A percentile compares a stretch with the other conserved stretches of the same genome.
These are phyloP conservation scores for Drosophila austrosaltans DNA, from an alignment of 2,888 invertebrate species.

Conservation along the genomic window DNA sequence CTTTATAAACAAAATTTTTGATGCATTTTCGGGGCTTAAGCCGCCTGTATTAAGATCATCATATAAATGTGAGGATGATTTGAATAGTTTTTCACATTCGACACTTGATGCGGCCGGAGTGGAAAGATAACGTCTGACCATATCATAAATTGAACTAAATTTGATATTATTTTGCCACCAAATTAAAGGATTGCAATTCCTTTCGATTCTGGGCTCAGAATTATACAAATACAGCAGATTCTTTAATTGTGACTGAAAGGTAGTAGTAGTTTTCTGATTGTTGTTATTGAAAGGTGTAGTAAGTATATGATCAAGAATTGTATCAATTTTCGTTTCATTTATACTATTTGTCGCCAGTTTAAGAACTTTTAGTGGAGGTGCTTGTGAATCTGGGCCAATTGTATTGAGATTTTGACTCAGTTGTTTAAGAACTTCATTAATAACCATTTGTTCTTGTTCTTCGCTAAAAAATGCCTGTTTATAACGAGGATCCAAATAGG, in stretches of 20 bases:
- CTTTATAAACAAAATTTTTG: slow-evolving; percentile 61
- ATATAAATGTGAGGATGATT: slow-evolving; percentile 43
- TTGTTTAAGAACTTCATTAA: slow-evolving; percentile 47
- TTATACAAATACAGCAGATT: slow-evolving; percentile 61
- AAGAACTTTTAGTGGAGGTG: slow-evolving; percentile 6
- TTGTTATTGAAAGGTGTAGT: slow-evolving; percentile 24
- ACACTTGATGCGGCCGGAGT: slow-evolving; percentile 53
- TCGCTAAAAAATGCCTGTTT: slow-evolving; percentile 61
- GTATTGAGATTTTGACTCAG: neutral
- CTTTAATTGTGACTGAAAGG: slow-evolving; percentile 43
- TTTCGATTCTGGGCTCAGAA: slow-evolving; percentile 58
- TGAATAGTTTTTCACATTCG: slow-evolving; percentile 41
- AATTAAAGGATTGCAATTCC: slow-evolving; percentile 51
- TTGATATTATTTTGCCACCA: slow-evolving; percentile 61
- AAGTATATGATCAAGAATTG: slow-evolving; percentile 60
- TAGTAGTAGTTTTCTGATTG: slow-evolving; percentile 16
- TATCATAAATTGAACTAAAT: slow-evolving; percentile 43
- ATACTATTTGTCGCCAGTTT: slow-evolving; percentile 12
- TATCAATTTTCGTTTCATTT: slow-evolving; percentile 59
- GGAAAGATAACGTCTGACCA: slow-evolving; percentile 51
- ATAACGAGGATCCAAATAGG: slow-evolving; percentile 63
- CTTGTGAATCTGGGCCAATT: neutral
- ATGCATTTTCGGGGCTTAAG: slow-evolving; percentile 43
- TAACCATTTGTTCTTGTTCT: slow-evolving; percentile 55
- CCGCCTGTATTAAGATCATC: slow-evolving; percentile 40